These are phyloP conservation scores for Andrena haemorrhoa DNA, from an alignment of 2,888 invertebrate species.

Conservation along the genomic window DNA sequence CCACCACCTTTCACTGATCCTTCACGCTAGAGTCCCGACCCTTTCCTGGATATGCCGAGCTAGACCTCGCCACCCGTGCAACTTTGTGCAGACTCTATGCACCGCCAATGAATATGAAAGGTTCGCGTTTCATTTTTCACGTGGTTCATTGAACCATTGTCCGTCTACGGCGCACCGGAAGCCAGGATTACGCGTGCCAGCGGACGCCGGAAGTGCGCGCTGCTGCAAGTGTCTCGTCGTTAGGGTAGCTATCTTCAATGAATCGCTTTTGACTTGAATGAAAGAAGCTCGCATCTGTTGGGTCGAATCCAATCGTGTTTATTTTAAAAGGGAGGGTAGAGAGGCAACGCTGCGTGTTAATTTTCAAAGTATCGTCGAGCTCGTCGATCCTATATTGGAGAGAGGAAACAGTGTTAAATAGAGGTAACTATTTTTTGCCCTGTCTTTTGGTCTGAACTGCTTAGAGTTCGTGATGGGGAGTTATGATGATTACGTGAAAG, in stretches of 20 bases:
- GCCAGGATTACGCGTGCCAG: constrained; percentile 45
- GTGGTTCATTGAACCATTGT: constrained; percentile 48
- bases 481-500: too few species aligned
- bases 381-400: too few species aligned
- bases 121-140: constrained; percentile 53
- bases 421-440: too few species aligned
- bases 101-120: constrained; percentile 60
- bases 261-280: constrained; percentile 1
- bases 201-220: constrained; percentile 16
- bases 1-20: constrained; percentile 82
- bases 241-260: constrained; percentile 23
- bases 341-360: too few species aligned
- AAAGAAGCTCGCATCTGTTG: not conserved
- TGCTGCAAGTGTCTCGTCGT: constrained; percentile 10
- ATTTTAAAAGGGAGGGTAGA: too few species aligned
- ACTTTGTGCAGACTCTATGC: constrained; percentile 33
- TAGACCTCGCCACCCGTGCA: constrained; percentile 29
- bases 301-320: not conserved
- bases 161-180: constrained; percentile 45
- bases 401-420: too few species aligned
- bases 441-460: too few species aligned
- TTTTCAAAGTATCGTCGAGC: too few species aligned
- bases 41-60: constrained; percentile 66
- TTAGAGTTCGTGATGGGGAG: too few species aligned
- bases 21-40: constrained; percentile 72